These are phyloP conservation scores for Drosophila athabasca DNA, from an alignment of 1,140 invertebrate genomes.

Conservation along the genomic window DNA sequence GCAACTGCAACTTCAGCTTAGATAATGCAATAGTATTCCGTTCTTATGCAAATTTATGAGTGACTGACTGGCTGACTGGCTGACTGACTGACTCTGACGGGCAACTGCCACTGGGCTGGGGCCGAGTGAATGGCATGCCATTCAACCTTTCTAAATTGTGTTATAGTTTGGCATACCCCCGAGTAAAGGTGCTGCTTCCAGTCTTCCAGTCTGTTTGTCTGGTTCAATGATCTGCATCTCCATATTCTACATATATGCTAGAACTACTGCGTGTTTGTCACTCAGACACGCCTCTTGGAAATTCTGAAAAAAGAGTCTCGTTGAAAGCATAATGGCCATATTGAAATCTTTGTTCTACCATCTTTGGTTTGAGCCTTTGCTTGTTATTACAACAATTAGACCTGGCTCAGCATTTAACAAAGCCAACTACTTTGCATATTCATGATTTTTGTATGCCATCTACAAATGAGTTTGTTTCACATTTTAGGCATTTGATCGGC, in stretches of 20 bases:
- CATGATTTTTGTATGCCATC: conserved; percentile 23
- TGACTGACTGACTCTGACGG: conserved; percentile 56
- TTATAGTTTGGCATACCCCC: conserved; percentile 59
- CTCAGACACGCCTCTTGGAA: conserved; percentile 54
- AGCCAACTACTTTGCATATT: conserved; percentile 27
- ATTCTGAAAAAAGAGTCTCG: conserved; percentile 9
- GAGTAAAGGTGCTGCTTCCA: conserved; percentile 40
- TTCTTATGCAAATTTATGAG: conserved; percentile 79
- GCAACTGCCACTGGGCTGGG: conserved; percentile 51
- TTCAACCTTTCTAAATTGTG: conserved; percentile 77
- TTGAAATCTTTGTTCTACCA: conserved; percentile 28
- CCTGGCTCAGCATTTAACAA: background rate
- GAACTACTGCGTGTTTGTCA: conserved; percentile 43
- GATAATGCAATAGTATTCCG: conserved; percentile 68
- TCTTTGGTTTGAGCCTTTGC: conserved; percentile 32
- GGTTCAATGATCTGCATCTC: conserved; percentile 60
- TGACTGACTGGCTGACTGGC: too few species aligned
- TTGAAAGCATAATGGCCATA: conserved; percentile 48
- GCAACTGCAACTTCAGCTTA: conserved; percentile 56
- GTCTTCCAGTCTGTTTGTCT: conserved; percentile 36
- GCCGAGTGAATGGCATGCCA: conserved; percentile 69
- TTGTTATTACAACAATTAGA: conserved; percentile 43
- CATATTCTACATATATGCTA: conserved; percentile 8
- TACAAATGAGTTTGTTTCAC: conserved; percentile 30
- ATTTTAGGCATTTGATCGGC: conserved; percentile 3